phyloP scores from a whole-genome alignment of 2,888 invertebrate genomes.

The Silvanus unidentatus region DNA sequence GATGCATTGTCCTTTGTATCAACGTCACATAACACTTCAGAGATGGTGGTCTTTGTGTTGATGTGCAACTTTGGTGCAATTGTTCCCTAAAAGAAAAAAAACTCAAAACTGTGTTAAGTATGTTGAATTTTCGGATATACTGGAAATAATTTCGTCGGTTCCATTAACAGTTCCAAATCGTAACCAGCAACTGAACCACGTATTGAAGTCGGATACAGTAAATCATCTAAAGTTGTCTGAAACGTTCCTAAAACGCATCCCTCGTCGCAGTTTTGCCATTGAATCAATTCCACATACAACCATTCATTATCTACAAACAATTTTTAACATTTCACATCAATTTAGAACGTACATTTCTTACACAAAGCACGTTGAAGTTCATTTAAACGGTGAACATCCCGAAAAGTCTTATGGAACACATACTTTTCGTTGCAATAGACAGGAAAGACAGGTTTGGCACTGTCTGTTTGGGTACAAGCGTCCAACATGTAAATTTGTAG shows the following conservation, averaged over 20 bases:
- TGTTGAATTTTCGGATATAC: constrained; percentile 45
- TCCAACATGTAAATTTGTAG: constrained; percentile 64
- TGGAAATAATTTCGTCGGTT: constrained; percentile 60
- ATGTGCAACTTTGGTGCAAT: constrained; percentile 67
- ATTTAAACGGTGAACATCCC: constrained; percentile 42
- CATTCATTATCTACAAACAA: constrained; percentile 54
- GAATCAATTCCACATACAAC: constrained; percentile 60
- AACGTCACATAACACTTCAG: constrained; percentile 50
- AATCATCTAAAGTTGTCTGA: constrained; percentile 57
- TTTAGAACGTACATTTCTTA: too few species aligned
- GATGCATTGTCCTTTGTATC: constrained; percentile 22
- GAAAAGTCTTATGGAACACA: constrained; percentile 58
- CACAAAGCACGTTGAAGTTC: constrained; percentile 47
- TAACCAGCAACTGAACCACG: constrained; percentile 54
- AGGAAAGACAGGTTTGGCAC: constrained; percentile 65
- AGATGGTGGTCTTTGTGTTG: constrained; percentile 60
- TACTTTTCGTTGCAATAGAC: constrained; percentile 66
- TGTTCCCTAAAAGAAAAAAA: constrained; percentile 58
- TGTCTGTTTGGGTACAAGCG: constrained; percentile 61
- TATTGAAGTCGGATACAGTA: constrained; percentile 57
- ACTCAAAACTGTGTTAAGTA: constrained; percentile 5
- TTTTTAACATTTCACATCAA: too few species aligned
- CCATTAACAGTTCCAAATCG: constrained; percentile 62
- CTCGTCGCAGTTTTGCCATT: constrained; percentile 51
- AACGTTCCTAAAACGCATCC: constrained; percentile 58